These are phyloP conservation scores for Orthosia gracilis DNA, from an alignment of 2,888 invertebrate species.

Conservation along the genomic window DNA sequence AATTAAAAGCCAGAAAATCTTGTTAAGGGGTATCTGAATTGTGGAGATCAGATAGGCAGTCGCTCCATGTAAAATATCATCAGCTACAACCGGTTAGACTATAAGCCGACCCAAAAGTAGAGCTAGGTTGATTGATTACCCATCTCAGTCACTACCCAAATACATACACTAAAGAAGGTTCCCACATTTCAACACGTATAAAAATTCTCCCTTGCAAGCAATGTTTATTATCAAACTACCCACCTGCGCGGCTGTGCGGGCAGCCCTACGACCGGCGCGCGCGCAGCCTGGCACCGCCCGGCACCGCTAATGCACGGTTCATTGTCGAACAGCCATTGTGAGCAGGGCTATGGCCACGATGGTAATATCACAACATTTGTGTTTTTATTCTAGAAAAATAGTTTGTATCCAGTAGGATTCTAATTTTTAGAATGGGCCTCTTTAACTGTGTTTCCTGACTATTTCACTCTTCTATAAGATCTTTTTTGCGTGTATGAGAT, in stretches of 20 bases:
- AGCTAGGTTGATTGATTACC: no score
- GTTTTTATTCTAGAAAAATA: slow-evolving; percentile 4
- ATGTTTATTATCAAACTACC: neutral
- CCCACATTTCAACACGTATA: slow-evolving; percentile 3
- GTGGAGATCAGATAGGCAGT: no score
- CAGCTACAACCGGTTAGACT: no score
- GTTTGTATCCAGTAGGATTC: neutral
- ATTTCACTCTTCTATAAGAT: no score
- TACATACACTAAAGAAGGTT: neutral
- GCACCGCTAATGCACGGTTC: slow-evolving; percentile 68
- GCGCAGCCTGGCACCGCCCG: slow-evolving; percentile 70
- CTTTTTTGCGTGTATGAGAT: no score
- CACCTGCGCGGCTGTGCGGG: slow-evolving; percentile 8
- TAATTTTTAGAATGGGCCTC: no score
- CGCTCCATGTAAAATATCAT: no score
- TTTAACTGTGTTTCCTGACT: no score
- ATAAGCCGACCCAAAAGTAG: no score
- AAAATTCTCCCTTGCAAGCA: neutral
- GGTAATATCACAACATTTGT: slow-evolving; percentile 43
- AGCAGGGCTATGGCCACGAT: slow-evolving; percentile 48
- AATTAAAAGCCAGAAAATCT: no score
- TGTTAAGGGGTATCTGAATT: no score
- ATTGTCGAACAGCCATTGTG: slow-evolving; percentile 64
- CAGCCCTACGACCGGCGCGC: slow-evolving; percentile 69
- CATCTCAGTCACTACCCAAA: no score